phyloP scores from a whole-genome alignment of 2,113 vertebrate species.

The Oncorhynchus keta region DNA sequence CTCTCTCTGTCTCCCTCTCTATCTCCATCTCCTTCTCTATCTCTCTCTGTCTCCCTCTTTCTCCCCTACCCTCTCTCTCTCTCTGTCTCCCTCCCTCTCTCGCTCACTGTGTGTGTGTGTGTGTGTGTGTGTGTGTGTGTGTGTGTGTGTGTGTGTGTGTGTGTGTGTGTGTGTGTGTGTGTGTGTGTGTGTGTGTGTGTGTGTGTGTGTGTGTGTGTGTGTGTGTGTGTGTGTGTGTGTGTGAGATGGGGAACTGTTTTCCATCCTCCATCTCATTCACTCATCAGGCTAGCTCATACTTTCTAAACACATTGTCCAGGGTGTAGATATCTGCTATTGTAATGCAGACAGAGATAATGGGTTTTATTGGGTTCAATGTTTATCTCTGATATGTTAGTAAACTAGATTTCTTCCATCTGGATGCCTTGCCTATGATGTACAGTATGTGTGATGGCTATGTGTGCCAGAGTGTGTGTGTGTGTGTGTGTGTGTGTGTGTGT shows the following conservation, averaged over 20 bases:
- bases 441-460: background rate
- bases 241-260: no score
- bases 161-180: slow-evolving; percentile 4
- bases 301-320: background rate
- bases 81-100: no score
- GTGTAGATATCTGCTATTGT: background rate
- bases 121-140: background rate
- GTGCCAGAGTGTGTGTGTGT: background rate
- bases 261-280: no score
- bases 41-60: no score
- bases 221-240: background rate
- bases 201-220: background rate
- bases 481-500: background rate
- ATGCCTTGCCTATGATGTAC: background rate
- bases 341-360: background rate
- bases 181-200: slow-evolving; percentile 5
- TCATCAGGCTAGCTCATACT: background rate
- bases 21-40: no score
- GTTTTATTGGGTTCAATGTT: background rate
- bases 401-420: background rate
- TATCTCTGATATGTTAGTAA: background rate
- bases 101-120: background rate
- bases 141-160: background rate
- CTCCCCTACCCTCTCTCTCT: no score
- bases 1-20: no score